phyloP scores from a whole-genome alignment of 2,113 vertebrate genomes.

The Mobula birostris region DNA sequence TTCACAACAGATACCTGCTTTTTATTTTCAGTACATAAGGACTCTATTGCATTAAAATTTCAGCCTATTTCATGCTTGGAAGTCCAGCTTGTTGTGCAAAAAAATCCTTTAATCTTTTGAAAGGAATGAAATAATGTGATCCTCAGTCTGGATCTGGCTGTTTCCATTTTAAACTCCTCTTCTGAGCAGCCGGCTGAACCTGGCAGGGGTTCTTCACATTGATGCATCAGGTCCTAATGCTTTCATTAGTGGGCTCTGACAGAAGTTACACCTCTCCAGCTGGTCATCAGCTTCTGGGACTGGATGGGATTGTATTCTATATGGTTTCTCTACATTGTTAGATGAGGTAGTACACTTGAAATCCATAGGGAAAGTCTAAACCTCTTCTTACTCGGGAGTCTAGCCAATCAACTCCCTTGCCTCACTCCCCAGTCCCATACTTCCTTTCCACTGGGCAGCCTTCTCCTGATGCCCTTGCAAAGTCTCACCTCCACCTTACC shows the following conservation, averaged over 20 bases:
- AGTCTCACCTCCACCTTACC: neutral
- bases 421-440: neutral
- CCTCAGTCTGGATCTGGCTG: neutral
- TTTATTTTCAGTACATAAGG: neutral
- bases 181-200: neutral
- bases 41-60: neutral
- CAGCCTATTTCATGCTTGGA: neutral
- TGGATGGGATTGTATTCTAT: neutral
- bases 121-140: neutral
- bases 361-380: neutral
- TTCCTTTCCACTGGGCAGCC: neutral
- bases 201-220: neutral
- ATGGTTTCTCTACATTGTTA: neutral
- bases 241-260: neutral
- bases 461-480: neutral
- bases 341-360: neutral
- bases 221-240: neutral
- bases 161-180: neutral
- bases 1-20: neutral
- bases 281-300: neutral
- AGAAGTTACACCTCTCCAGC: neutral
- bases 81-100: neutral
- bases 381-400: neutral
- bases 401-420: too few relatives aligned
- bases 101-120: neutral